Evolutionary conservation across 2,113 vertebrate genomes (phyloP), one percentile per base, ranked within the genome.

Genomic region (Camelus dromedarius): DNA sequence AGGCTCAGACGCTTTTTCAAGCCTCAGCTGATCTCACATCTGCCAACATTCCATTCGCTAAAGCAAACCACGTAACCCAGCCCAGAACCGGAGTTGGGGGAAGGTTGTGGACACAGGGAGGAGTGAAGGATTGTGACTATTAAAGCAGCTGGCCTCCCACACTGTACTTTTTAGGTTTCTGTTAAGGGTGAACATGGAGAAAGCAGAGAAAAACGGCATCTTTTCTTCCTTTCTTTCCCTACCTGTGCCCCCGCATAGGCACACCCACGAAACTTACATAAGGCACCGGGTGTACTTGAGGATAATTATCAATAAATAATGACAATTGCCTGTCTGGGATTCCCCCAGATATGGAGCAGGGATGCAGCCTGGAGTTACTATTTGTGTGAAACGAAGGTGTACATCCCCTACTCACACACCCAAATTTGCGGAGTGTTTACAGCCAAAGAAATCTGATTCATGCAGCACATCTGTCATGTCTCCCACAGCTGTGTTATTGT

Each of bases 391-490:
- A 64, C 0, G 6, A 66, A 58, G 69, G 79, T 91, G 60, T 69
- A 8, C 62, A 81, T 46, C 86, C 66, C 89, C 38, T 67, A 42
- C 46, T 64, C 38, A 35, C 76, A 82, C 58, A 79, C 95, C 8
- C 22, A 81, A 96, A 97, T 97, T 79, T 91, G 69, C 76, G 91
- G 89, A 95, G 30, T 95, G 76, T 95, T 97, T 96, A 85, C 52
- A 93, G 13, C 85, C 97, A 83, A 81, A 95, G 72, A 73, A 93
- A 81, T 42, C 66, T 54, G 35, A 90, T 58, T 97, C 42, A 54
- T 20, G 88, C 81, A 75, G 91, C 91, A 96, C 85, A 97, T 94
- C 96, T 98, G 93, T 91, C 86, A 85, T 87, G 48, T 24, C 64
- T 54, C n/a, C 96, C 11, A 0, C 52, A 96, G 58, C 97, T 96